Evolutionary conservation across 2,113 vertebrate species (phyloP).

Genomic region (Scytalopus superciliaris): DNA sequence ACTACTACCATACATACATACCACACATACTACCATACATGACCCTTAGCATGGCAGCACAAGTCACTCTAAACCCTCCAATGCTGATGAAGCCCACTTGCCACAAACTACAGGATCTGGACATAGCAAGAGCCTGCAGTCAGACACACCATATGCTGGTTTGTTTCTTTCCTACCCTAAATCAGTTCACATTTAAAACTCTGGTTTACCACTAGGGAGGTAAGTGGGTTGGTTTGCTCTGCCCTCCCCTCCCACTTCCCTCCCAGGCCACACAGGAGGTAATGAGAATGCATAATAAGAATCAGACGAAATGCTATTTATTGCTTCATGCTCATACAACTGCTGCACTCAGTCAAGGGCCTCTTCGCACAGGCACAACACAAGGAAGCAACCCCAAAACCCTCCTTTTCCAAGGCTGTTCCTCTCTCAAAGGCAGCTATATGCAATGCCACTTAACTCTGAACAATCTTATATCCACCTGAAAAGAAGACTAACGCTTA

Average conservation of each 20-base stretch:
- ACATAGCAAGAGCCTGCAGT: background rate
- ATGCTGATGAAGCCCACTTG: background rate
- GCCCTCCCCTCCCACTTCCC: constrained; percentile 9
- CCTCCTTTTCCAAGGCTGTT: background rate
- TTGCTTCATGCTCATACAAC: background rate
- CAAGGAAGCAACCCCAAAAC: background rate
- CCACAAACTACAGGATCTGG: background rate
- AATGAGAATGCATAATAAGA: background rate
- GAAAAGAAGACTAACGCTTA: background rate
- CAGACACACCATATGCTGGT: background rate
- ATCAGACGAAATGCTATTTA: constrained; percentile 24
- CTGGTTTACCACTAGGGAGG: constrained; percentile 17
- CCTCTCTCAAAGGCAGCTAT: background rate
- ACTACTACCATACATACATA: background rate
- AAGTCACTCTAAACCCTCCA: background rate
- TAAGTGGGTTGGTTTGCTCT: background rate
- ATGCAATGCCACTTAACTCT: background rate
- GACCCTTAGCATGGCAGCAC: background rate
- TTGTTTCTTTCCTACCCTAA: background rate
- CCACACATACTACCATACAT: too few relatives aligned
- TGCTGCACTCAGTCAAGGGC: background rate
- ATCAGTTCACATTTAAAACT: background rate
- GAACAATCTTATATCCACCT: background rate
- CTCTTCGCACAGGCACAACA: background rate
- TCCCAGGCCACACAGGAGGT: constrained; percentile 44